A percentile compares a stretch with the other conserved stretches of the same genome.
Conservation (phyloP, 1,140 invertebrate genomes). For the Conus betulinus region DNA sequence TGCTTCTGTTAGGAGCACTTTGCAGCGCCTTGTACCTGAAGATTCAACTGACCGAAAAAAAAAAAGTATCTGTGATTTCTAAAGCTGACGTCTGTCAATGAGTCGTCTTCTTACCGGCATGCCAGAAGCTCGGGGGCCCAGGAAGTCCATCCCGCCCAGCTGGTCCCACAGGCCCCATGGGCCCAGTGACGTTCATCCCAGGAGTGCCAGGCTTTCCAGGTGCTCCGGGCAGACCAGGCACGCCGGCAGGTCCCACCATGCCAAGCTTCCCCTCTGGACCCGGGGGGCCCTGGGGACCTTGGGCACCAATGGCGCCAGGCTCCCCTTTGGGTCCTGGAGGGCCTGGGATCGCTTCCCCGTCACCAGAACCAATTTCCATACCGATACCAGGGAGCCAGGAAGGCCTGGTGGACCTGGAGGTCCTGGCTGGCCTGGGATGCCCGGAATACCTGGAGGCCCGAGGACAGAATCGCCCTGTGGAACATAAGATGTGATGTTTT, state of each 20-base stretch:
- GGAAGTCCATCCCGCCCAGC: conserved; percentile 40
- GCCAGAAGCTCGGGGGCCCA: conserved; percentile 78
- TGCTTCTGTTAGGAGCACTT: no score
- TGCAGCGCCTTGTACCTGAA: no score
- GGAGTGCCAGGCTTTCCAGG: conserved; percentile 79
- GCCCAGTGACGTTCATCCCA: conserved; percentile 78
- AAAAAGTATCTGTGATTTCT: no score
- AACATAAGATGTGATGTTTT: not conserved
- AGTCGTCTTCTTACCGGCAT: conserved; percentile 36
- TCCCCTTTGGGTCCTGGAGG: conserved; percentile 75
- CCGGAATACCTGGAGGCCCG: conserved; percentile 56
- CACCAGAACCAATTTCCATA: conserved; percentile 36
- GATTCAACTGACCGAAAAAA: no score
- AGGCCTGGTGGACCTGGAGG: conserved; percentile 44
- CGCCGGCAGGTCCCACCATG: conserved; percentile 19
- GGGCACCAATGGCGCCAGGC: conserved; percentile 82
- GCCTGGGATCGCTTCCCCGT: conserved; percentile 30
- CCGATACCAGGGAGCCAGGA: conserved; percentile 31
- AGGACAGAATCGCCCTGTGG: conserved; percentile 44
- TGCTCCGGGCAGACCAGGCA: conserved; percentile 30
- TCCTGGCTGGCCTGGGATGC: conserved; percentile 44
- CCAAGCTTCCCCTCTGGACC: conserved; percentile 32
- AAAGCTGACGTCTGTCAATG: no score
- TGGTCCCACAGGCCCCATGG: conserved; percentile 34
- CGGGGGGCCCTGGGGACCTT: conserved; percentile 75